A percentile compares a stretch with the other conserved stretches of the same genome.
Conservation (phyloP, 2,113 vertebrate genomes). For the Labrus mixtus region DNA sequence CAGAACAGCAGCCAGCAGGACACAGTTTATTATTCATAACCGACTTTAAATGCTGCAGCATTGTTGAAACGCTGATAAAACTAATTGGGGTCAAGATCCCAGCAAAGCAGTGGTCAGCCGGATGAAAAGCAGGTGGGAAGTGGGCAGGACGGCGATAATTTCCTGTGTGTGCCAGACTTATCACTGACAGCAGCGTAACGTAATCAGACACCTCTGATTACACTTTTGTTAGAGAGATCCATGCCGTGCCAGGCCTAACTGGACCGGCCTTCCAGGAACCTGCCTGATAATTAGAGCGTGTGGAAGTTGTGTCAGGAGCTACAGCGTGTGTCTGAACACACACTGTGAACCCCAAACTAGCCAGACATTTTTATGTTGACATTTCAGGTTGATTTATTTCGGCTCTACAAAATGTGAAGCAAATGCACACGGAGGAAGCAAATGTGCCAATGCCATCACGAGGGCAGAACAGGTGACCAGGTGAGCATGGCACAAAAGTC, state of each 20-base stretch:
- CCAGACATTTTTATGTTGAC: slow-evolving; percentile 9
- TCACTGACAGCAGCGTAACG: slow-evolving; percentile 54
- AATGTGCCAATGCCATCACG: slow-evolving; percentile 8
- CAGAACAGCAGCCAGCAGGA: neutral
- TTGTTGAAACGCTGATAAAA: neutral
- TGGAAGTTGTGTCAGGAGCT: slow-evolving; percentile 53
- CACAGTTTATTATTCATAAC: neutral
- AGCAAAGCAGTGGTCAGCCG: neutral
- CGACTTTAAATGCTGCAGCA: neutral
- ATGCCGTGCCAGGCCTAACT: slow-evolving; percentile 26
- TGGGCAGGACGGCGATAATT: slow-evolving; percentile 12
- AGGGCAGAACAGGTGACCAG: neutral
- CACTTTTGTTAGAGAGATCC: slow-evolving; percentile 54
- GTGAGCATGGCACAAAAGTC: neutral
- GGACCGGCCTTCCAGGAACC: slow-evolving; percentile 29
- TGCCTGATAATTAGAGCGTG: slow-evolving; percentile 63
- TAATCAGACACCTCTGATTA: slow-evolving; percentile 67
- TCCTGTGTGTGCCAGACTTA: slow-evolving; percentile 38
- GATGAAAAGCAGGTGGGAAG: slow-evolving; percentile 39
- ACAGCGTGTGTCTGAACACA: slow-evolving; percentile 13
- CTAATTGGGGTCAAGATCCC: slow-evolving; percentile 30
- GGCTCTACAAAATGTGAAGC: slow-evolving; percentile 33
- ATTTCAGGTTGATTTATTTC: slow-evolving; percentile 51
- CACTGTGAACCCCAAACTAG: slow-evolving; percentile 14
- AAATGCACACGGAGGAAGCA: slow-evolving; percentile 2